Evolutionary conservation across 2,113 vertebrate species (phyloP).

Genomic region (Pomatostomus ruficeps): DNA sequence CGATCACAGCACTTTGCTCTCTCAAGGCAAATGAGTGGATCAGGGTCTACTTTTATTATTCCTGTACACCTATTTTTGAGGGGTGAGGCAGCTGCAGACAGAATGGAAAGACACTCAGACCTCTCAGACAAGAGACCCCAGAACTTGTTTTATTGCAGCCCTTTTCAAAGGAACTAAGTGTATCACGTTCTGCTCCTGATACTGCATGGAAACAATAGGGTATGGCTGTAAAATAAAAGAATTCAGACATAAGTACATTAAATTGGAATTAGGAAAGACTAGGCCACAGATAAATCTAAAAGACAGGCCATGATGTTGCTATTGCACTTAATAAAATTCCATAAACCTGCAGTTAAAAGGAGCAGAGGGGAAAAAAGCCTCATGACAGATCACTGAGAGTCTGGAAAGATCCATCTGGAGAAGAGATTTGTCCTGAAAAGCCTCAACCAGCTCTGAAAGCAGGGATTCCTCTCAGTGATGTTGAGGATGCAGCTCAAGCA

Average conservation of each 20-base stretch:
- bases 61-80: neutral
- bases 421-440: constrained; percentile 22
- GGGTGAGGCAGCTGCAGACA: neutral
- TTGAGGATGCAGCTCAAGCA: neutral
- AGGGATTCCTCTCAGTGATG: neutral
- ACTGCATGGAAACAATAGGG: neutral
- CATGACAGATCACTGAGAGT: neutral
- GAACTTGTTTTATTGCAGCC: neutral
- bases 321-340: constrained; percentile 48
- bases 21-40: neutral
- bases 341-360: constrained; percentile 22
- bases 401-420: constrained; percentile 52
- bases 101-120: neutral
- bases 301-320: constrained; percentile 35
- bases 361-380: neutral
- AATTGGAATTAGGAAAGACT: neutral
- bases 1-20: neutral
- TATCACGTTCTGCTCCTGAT: neutral
- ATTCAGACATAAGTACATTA: constrained; percentile 46
- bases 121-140: neutral
- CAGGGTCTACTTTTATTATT: neutral
- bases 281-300: constrained; percentile 42
- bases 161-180: neutral
- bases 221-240: constrained; percentile 22
- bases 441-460: neutral